Conservation (phyloP, 2,888 invertebrate genomes). For the Conchocele bisecta region DNA sequence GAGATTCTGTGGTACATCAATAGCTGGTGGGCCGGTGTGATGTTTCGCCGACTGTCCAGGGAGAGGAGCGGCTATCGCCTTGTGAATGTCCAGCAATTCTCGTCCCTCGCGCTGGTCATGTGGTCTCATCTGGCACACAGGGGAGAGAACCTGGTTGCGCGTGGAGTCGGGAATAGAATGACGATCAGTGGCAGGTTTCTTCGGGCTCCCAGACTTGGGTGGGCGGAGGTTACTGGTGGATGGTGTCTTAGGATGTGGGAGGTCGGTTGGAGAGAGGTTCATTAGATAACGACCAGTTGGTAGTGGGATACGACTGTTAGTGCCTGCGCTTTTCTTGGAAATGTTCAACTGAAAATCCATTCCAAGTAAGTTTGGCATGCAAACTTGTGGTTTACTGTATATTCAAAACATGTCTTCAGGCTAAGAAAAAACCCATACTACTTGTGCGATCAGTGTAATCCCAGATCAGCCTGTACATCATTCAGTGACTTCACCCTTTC, state of each 20-base stretch:
- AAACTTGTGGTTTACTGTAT: too few species aligned
- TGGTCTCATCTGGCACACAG: constrained; percentile 19
- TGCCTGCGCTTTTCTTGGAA: constrained; percentile 61
- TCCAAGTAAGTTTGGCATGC: too few species aligned
- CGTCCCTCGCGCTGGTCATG: constrained; percentile 33
- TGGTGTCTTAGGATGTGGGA: constrained; percentile 45
- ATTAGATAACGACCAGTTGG: constrained; percentile 69
- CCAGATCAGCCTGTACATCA: too few species aligned
- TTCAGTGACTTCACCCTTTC: too few species aligned
- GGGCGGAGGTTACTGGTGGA: constrained; percentile 38
- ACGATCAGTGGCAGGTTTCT: constrained; percentile 1
- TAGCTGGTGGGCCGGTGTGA: background rate
- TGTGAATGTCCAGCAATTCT: constrained; percentile 44
- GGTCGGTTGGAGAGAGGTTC: constrained; percentile 59
- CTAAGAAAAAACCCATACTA: too few species aligned
- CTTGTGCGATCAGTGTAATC: too few species aligned
- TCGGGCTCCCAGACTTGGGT: constrained; percentile 38
- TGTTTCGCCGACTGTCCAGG: background rate
- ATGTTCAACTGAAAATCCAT: constrained; percentile 59
- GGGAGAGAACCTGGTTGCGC: constrained; percentile 12
- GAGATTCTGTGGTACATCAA: too few species aligned
- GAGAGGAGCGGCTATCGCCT: constrained; percentile 50
- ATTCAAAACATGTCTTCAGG: too few species aligned
- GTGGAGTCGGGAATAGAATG: background rate
- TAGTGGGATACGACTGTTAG: constrained; percentile 71